Evolutionary conservation across 1,140 invertebrate species (phyloP), one percentile per base, ranked within the genome.

Genomic region (Arctopsyche grandis): DNA sequence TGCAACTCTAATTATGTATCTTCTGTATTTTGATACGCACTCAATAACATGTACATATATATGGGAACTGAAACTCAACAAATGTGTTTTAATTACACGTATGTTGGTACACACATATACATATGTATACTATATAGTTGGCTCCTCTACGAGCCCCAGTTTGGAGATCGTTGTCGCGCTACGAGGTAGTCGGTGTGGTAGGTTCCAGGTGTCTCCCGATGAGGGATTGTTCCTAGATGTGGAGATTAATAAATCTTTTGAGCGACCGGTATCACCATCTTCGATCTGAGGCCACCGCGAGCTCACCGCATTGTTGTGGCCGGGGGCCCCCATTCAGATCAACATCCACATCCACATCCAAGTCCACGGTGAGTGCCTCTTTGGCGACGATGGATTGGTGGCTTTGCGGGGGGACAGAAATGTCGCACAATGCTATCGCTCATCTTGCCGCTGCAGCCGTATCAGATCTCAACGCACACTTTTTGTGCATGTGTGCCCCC

Each of bases 181-280:
- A 12, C 22, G 58, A 9, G n/a, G 58, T 22, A 60, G 16, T 19
- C 58, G 16, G 58, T 14, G 10, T 22, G 21, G 3, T 44, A 46
- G 29, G n/a, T 19, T 76, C 74, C 74, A 76, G 74, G 74, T 76
- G 74, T 76, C 74, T 22, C 29, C 56, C 74, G 29, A 44, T 76
- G 56, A 63, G 56, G 12, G 24, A 79, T 69, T 46, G 71, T 38
- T 48, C 52, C 69, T 75, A 81, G 80, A 81, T 81, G 24, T 58
- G 0, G 38, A 79, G 80, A 81, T 81, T 79, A 81, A 81, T 81
- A 81, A 81, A 79, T 81, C 80, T 81, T 77, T 81, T 79, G 63
- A 66, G 24, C 70, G 71, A 21, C 19, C 63, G 44, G 71, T 79
- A 79, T 81, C 80, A 21, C 16, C 10, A 74, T 74, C 38, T 74